Conservation (phyloP, 2,888 invertebrate genomes). For the Eubasilissa splendida region DNA sequence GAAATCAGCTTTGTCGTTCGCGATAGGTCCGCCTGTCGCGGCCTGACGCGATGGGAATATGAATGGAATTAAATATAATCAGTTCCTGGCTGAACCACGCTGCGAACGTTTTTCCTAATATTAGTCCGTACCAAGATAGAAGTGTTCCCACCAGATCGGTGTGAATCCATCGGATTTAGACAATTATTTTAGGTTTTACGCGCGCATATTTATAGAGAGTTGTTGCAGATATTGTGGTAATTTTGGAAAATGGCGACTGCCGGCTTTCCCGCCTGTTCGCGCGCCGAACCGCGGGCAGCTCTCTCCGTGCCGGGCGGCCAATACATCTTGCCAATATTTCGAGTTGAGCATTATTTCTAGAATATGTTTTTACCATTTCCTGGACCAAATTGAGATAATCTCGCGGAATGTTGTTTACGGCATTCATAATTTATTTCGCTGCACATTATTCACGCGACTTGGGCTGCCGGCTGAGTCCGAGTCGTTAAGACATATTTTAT, state of each 20-base stretch:
- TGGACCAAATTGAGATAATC: no score
- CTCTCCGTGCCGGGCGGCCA: constrained; percentile 8
- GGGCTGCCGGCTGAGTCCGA: no score
- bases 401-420: no score
- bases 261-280: constrained; percentile 62
- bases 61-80: constrained; percentile 1
- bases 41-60: neutral
- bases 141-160: constrained; percentile 65
- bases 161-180: constrained; percentile 76
- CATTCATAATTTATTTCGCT: no score
- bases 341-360: neutral
- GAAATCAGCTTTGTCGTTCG: no score
- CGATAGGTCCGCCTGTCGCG: no score
- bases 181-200: constrained; percentile 73
- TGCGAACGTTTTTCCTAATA: constrained; percentile 65
- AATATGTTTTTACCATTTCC: no score
- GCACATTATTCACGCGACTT: no score
- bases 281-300: neutral
- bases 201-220: constrained; percentile 74
- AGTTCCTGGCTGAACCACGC: constrained; percentile 37
- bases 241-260: constrained; percentile 67
- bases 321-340: neutral
- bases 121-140: constrained; percentile 73
- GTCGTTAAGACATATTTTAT: no score
- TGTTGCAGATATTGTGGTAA: constrained; percentile 59